Conservation (phyloP, 1,140 invertebrate genomes). For the Bombus haemorrhoidalis region DNA sequence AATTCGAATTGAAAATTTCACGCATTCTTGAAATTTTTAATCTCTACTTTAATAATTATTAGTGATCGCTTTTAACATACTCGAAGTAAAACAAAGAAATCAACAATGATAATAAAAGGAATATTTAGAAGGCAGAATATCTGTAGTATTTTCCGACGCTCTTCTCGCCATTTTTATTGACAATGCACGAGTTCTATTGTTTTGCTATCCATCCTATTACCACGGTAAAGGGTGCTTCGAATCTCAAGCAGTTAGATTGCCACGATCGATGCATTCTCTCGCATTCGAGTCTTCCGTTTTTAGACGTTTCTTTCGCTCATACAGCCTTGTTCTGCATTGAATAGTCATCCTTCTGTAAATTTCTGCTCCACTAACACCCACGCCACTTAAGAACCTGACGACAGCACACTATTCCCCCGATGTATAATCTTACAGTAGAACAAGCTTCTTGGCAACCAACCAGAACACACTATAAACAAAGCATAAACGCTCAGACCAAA, state of each 20-base stretch:
- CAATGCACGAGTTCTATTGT: neutral
- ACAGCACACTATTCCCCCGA: conserved; percentile 12
- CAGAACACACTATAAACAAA: conserved; percentile 33
- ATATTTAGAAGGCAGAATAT: neutral
- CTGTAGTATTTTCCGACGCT: neutral
- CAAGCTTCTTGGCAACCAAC: conserved; percentile 23
- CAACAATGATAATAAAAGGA: neutral
- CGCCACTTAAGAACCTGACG: conserved; percentile 36
- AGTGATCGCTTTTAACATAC: too few relatives aligned
- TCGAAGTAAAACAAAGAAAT: too few relatives aligned
- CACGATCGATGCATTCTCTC: neutral
- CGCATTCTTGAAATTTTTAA: too few relatives aligned
- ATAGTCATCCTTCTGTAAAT: conserved; percentile 31
- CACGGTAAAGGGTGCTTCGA: neutral
- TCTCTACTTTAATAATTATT: too few relatives aligned
- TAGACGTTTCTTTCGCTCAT: neutral
- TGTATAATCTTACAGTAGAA: conserved; percentile 38
- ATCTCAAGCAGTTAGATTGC: neutral
- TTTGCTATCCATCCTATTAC: neutral
- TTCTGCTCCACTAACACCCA: conserved; percentile 31
- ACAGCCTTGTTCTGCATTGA: conserved; percentile 5
- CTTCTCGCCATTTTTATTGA: neutral
- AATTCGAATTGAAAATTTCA: too few relatives aligned
- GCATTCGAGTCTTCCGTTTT: neutral
- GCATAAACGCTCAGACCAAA: conserved; percentile 6